Percentiles rank a stretch among this genome's conserved stretches.
These are phyloP conservation scores for Caenorhabditis sinica DNA, from an alignment of 2,888 invertebrate genomes.

Conservation along the genomic window DNA sequence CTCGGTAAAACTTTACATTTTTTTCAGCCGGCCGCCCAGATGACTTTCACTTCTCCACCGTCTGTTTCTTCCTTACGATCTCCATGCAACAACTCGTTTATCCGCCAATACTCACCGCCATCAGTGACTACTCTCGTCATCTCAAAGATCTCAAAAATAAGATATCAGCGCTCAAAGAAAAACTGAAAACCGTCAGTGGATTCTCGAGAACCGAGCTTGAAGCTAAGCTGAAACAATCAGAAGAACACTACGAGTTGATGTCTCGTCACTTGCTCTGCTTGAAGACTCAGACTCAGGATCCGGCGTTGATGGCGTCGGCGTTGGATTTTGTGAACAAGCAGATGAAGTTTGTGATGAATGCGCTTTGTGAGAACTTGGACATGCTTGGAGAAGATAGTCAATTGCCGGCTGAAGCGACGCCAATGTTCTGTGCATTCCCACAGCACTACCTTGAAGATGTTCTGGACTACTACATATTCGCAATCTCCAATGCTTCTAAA, in stretches of 20 bases:
- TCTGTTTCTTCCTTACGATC: conserved; percentile 96
- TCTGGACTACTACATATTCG: conserved; percentile 95
- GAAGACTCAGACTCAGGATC: conserved; percentile 93
- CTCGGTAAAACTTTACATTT: not conserved
- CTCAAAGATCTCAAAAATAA: conserved; percentile 61
- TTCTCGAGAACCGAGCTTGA: conserved; percentile 18
- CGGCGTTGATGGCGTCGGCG: conserved; percentile 90
- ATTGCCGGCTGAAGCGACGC: conserved; percentile 87
- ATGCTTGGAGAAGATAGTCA: conserved; percentile 47
- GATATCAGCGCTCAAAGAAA: conserved; percentile 21
- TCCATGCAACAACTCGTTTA: conserved; percentile 95
- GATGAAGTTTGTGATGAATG: conserved; percentile 88
- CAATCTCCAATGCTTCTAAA: conserved; percentile 91
- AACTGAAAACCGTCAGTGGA: conserved; percentile 1
- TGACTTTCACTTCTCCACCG: conserved; percentile 92
- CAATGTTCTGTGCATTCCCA: conserved; percentile 92
- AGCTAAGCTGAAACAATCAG: conserved; percentile 1
- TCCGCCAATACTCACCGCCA: conserved; percentile 88
- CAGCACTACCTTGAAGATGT: conserved; percentile 98
- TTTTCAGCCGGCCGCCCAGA: conserved; percentile 31
- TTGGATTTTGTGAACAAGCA: conserved; percentile 93
- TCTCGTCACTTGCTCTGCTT: conserved; percentile 92
- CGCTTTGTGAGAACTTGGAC: conserved; percentile 81
- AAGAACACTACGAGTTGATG: conserved; percentile 79
- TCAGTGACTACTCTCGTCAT: conserved; percentile 69